A percentile compares a stretch with the other conserved stretches of the same genome.
phyloP scores from a whole-genome alignment of 1,140 invertebrate species.

The Melitaea cinxia region DNA sequence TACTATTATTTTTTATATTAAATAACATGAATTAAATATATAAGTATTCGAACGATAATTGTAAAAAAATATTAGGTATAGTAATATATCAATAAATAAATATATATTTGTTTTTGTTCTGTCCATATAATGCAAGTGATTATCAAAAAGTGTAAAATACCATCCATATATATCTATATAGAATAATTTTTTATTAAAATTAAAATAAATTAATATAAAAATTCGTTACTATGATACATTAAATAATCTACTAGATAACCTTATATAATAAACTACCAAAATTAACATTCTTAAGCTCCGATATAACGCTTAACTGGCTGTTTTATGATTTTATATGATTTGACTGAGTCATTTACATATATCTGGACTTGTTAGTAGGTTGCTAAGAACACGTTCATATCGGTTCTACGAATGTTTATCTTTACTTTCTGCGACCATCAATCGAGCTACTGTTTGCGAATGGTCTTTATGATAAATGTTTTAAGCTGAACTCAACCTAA shows the following conservation, averaged over 20 bases:
- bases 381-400: slow-evolving; percentile 1
- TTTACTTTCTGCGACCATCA: not conserved
- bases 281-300: not conserved
- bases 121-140: too few relatives aligned
- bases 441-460: not conserved
- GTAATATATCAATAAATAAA: too few relatives aligned
- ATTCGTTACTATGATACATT: too few relatives aligned
- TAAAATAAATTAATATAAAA: not conserved
- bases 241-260: too few relatives aligned
- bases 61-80: too few relatives aligned
- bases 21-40: too few relatives aligned
- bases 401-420: slow-evolving; percentile 12
- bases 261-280: not conserved
- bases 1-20: too few relatives aligned
- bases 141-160: too few relatives aligned
- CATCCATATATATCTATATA: too few relatives aligned
- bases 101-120: too few relatives aligned
- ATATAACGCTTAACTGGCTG: not conserved
- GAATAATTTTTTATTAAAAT: too few relatives aligned
- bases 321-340: not conserved
- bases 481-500: not conserved
- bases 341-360: not conserved
- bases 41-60: too few relatives aligned
- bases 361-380: not conserved
- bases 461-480: slow-evolving; percentile 8